These are phyloP conservation scores for Prosapia bicincta DNA, from an alignment of 2,888 invertebrate genomes.

Conservation along the genomic window DNA sequence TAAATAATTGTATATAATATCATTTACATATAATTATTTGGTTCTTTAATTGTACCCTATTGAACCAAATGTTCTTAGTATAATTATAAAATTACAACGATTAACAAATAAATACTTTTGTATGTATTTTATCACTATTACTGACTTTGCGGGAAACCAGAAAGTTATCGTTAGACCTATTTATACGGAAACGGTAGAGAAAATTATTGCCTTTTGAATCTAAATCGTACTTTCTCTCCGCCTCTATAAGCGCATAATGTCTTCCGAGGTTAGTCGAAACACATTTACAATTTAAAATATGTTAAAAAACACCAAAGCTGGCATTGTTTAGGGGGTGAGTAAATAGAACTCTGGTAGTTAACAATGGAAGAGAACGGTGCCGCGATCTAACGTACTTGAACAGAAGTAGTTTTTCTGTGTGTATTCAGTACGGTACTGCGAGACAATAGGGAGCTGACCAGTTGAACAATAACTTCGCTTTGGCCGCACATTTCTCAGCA, in stretches of 20 bases:
- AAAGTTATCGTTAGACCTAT: too few relatives aligned
- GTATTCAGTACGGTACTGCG: neutral
- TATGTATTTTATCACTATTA: too few relatives aligned
- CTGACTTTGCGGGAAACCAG: too few relatives aligned
- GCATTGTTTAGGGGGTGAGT: neutral
- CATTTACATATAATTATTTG: too few relatives aligned
- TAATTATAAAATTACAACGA: too few relatives aligned
- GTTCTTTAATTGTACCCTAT: too few relatives aligned
- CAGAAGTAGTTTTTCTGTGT: neutral
- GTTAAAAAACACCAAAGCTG: neutral
- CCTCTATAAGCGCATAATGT: neutral
- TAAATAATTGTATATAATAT: too few relatives aligned
- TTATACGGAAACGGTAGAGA: too few relatives aligned
- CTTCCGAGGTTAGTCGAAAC: neutral
- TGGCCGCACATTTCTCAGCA: conserved; percentile 12
- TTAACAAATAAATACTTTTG: too few relatives aligned
- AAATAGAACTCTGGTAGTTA: neutral
- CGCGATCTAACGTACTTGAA: neutral
- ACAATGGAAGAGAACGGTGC: neutral
- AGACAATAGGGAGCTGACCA: conserved; percentile 25
- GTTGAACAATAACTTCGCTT: conserved; percentile 25
- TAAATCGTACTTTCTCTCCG: neutral
- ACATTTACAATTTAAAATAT: conserved; percentile 2
- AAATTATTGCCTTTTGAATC: neutral
- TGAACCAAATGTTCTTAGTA: too few relatives aligned